Evolutionary conservation across 2,797 vertebrate species (phyloP), one percentile per base, ranked within the genome.

Genomic region (Sebastes kiyomatsui): DNA sequence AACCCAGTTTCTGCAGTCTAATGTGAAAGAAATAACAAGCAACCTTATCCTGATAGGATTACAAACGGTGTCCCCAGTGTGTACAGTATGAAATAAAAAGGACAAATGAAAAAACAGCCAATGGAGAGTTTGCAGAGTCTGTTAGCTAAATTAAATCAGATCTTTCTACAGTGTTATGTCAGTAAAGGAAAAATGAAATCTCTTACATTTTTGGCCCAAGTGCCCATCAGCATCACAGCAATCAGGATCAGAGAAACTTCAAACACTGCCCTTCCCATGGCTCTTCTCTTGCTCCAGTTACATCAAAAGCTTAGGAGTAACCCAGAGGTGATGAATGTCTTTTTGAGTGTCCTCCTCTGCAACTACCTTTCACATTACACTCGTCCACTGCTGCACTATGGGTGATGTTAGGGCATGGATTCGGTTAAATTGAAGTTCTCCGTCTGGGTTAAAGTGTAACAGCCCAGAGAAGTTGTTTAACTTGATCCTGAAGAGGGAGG

Each of bases 161-260:
- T 46, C 13, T 11, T 32, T 27, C 6, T 13, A 42, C n/a, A 66
- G 42, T 49, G 20, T n/a, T 46, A 30, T 13, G 1, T 72, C 23
- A 61, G 12, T 18, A 42, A 72, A 58, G 6, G 3, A 66, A 65
- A 60, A 68, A 61, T 4, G 0, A 73, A 72, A 67, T 9, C 11
- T 54, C 91, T 93, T 93, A 92, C 92, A 33, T 92, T 69, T 54
- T 91, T 87, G 52, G 85, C 92, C n/a, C 18, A 74, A 10, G 75
- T 71, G 35, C 35, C 62, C 66, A 77, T 78, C 84, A 90, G 77
- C 72, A 88, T 79, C 65, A 80, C 74, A 72, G 79, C 84, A 60
- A 86, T 70, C 61, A 94, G 54, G 35, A 92, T 71, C 54, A 87
- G 69, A 81, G 58, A 49, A 67, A 77, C 5, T 14, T 42, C 10